A percentile compares a stretch with the other conserved stretches of the same genome.
phyloP scores from a whole-genome alignment of 1,140 invertebrate species.

The Leptopilina boulardi region DNA sequence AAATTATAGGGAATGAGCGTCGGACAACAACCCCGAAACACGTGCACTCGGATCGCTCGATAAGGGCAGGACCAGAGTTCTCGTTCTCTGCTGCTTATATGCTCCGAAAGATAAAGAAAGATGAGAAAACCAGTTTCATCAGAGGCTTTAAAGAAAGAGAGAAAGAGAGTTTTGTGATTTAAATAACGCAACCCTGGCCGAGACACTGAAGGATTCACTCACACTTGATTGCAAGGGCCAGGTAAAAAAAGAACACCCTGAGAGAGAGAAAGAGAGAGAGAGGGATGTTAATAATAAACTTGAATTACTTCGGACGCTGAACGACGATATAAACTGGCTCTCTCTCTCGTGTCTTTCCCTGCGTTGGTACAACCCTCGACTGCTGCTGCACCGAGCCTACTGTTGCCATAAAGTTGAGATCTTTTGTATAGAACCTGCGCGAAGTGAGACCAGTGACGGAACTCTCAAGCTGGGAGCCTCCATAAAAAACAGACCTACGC shows the following conservation, averaged over 20 bases:
- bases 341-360: neutral
- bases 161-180: too few relatives aligned
- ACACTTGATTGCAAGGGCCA: slow-evolving; percentile 1
- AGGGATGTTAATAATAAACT: slow-evolving; percentile 31
- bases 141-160: slow-evolving; percentile 14
- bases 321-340: neutral
- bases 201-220: slow-evolving; percentile 5
- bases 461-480: neutral
- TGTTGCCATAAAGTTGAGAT: neutral
- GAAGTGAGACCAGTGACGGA: slow-evolving; percentile 18
- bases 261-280: neutral
- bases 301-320: neutral
- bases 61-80: slow-evolving; percentile 23
- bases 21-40: slow-evolving; percentile 32
- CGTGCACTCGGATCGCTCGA: slow-evolving; percentile 25
- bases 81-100: too few relatives aligned
- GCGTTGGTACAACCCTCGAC: neutral
- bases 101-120: slow-evolving; percentile 1
- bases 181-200: slow-evolving; percentile 11
- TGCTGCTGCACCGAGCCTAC: slow-evolving; percentile 6
- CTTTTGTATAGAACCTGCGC: neutral
- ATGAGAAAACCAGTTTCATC: slow-evolving; percentile 1
- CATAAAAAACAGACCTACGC: neutral
- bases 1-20: neutral
- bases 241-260: slow-evolving; percentile 26